Conservation (phyloP, 2,113 vertebrate genomes). For the Equus przewalskii region DNA sequence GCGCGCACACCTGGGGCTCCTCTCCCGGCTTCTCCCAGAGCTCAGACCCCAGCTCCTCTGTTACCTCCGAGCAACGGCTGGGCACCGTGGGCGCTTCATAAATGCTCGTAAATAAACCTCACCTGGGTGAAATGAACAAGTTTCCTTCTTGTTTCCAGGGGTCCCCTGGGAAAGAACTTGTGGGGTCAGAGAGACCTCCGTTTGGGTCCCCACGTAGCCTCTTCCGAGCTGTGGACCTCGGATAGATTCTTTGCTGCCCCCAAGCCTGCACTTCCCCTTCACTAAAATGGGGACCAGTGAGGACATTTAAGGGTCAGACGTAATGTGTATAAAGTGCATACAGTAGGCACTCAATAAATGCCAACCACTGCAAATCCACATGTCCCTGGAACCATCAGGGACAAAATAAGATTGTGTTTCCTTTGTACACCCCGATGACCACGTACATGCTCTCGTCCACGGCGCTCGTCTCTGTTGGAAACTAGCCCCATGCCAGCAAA, state of each 20-base stretch:
- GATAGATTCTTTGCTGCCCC: neutral
- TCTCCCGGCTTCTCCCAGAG: neutral
- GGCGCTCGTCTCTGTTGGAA: neutral
- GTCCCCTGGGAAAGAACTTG: neutral
- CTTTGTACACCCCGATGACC: neutral
- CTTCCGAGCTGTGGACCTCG: neutral
- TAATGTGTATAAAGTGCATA: neutral
- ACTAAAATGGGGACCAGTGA: neutral
- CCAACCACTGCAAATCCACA: neutral
- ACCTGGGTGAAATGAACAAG: neutral
- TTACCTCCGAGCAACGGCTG: neutral
- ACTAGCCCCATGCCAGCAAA: rapidly evolving
- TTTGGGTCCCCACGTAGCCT: neutral
- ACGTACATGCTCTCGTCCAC: rapidly evolving
- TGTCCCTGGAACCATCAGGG: neutral
- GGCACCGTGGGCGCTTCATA: neutral
- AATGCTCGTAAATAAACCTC: slow-evolving; percentile 38
- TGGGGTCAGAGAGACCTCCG: neutral
- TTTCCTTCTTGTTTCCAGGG: neutral
- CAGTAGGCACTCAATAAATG: neutral
- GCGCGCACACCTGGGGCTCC: rapidly evolving
- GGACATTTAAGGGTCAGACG: neutral
- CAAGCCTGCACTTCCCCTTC: neutral
- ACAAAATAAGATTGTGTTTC: neutral
- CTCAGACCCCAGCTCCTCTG: neutral